Evolutionary conservation across 2,797 vertebrate species (phyloP).

Genomic region (Squalus acanthias): DNA sequence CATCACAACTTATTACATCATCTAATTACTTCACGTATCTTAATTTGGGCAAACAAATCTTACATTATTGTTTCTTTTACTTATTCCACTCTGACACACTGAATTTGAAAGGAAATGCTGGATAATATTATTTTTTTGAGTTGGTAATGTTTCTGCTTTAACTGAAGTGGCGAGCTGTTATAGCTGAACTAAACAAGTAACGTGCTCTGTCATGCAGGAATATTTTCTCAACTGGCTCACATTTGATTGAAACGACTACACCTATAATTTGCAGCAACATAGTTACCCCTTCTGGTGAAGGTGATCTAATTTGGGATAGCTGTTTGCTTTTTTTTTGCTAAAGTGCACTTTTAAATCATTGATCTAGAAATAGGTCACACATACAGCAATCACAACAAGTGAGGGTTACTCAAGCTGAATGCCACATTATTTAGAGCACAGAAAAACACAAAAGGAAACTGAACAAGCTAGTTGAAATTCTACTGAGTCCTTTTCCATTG

Average conservation of each 20-base stretch:
- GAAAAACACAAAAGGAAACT: neutral
- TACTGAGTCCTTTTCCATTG: neutral
- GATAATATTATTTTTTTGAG: neutral
- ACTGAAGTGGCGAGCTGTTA: neutral
- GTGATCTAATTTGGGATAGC: neutral
- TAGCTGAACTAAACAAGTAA: neutral
- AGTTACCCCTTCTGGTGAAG: neutral
- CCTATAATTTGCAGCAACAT: neutral
- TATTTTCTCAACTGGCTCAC: neutral
- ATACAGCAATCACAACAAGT: neutral
- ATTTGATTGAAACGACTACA: neutral
- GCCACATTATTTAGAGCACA: neutral
- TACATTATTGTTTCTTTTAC: neutral
- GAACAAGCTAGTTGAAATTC: neutral
- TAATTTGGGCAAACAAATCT: neutral
- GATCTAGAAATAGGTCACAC: neutral
- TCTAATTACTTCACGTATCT: neutral
- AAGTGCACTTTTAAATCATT: slow-evolving; percentile 34
- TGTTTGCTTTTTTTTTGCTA: slow-evolving; percentile 13
- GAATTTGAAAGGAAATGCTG: neutral
- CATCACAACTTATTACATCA: neutral
- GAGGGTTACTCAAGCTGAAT: neutral
- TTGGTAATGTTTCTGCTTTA: neutral
- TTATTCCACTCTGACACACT: neutral
- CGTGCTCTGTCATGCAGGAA: neutral